Percentiles rank a stretch among this genome's conserved stretches.
These are phyloP conservation scores for Sorex fumeus DNA, from an alignment of 2,113 vertebrate genomes.

Conservation along the genomic window DNA sequence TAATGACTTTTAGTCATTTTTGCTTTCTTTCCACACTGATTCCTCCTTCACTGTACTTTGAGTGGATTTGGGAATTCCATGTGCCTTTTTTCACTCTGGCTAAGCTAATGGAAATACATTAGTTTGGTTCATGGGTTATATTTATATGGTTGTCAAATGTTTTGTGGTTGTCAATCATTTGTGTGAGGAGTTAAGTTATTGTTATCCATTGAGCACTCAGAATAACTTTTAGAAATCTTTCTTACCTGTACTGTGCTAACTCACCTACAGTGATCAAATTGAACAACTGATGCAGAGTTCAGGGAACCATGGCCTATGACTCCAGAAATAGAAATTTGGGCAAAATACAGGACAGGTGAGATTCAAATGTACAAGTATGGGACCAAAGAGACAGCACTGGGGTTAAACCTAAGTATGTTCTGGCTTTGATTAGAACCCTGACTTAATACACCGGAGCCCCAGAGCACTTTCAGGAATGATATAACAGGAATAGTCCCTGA, in stretches of 20 bases:
- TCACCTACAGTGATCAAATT: neutral
- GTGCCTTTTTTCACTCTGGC: neutral
- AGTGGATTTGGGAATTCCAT: neutral
- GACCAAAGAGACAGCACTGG: no score
- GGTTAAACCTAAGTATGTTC: no score
- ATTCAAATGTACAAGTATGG: neutral
- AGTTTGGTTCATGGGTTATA: neutral
- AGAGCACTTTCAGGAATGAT: no score
- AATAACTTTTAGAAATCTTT: neutral
- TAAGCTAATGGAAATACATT: neutral
- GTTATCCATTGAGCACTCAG: neutral
- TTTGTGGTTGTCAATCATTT: neutral
- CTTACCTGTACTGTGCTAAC: neutral
- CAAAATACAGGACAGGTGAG: neutral
- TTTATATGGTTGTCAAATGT: neutral
- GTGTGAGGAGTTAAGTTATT: constrained; percentile 1
- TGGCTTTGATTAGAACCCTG: no score
- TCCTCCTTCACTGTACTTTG: neutral
- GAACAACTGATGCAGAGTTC: neutral
- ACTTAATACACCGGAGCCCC: no score
- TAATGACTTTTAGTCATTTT: neutral
- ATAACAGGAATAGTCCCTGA: no score
- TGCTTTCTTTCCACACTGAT: neutral
- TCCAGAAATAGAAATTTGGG: neutral
- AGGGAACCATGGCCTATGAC: neutral